Conservation (phyloP, 2,113 vertebrate species). For the Poicephalus meyeri region DNA sequence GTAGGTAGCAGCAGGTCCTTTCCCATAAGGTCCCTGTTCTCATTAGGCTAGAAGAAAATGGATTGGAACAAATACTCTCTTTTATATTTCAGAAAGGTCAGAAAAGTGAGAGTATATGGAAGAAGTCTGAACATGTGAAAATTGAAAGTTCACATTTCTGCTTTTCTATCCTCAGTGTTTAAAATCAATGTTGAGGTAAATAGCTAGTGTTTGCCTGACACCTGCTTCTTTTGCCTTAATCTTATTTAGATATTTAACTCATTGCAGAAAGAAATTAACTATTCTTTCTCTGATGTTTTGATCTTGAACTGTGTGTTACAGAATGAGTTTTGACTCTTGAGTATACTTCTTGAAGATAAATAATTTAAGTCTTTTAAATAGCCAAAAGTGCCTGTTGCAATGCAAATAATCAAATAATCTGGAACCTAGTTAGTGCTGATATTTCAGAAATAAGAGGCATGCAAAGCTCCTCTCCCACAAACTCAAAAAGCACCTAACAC, state of each 20-base stretch:
- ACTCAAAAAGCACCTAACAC: neutral
- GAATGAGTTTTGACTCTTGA: neutral
- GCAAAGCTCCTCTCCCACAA: neutral
- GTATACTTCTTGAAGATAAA: neutral
- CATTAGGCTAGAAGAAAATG: neutral
- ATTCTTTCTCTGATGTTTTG: neutral
- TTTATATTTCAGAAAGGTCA: neutral
- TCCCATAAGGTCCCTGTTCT: neutral
- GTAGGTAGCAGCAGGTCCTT: neutral
- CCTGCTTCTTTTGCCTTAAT: neutral
- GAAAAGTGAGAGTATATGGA: neutral
- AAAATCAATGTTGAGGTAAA: neutral
- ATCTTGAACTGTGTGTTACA: neutral
- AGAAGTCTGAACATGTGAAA: neutral
- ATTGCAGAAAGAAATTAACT: neutral
- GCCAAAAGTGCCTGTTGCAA: neutral
- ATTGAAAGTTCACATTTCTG: conserved; percentile 7
- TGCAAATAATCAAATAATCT: neutral
- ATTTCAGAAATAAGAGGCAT: neutral
- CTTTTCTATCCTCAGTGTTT: neutral
- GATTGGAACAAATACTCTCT: neutral
- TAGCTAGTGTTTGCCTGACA: neutral
- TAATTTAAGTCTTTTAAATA: conserved; percentile 5
- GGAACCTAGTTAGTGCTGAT: neutral
- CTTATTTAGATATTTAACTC: neutral